Base-by-base conservation (phyloP, 2,888 invertebrate species). In the Thalpophila matura region DNA sequence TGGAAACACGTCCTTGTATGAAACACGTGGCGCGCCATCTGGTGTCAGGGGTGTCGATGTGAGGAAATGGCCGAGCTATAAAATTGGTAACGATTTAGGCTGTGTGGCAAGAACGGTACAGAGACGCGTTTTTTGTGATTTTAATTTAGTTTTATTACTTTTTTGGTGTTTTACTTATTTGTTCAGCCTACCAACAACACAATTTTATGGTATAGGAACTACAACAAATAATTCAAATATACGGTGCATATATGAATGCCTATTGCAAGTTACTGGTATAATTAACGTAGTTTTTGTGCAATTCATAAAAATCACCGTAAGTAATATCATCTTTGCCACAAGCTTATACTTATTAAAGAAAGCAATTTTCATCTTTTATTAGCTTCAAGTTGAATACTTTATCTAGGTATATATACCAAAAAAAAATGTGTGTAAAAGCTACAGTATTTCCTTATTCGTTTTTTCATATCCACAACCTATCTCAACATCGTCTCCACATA, bases 71-170 rank as follows among this genome's bases (percentile, higher is more conserved):
- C 45, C 66, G 74, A 74, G 72, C 83, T 83, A 85, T 87, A 84
- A 89, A 90, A 88, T 85, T 84, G 84, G 86, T 79, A 76, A 81
- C 81, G 79, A 82, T 77, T 80, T 77, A 74, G 77, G 82, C 68
- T 70, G 67, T 68, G 56, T 35, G 33, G 46, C 26, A 37, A 5
- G 47, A 67, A 71, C 59, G 68, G 58, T 46, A 66, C 35, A 60
- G 63, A 69, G 58, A 69, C 63, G 64, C 63, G 64, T 46, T 56
- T 51, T 74, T 43, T 49, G 7, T 47, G 18, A 12, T 37, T 40
- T 20, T n/a, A 20, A 18, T 6, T 12, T 26, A 0, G 31, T 31
- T 20, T n/a, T 3, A 16, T 37, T 12, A 9, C 10, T 37, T 46
- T 35, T 10, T 4, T 7, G 5, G 6, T 10, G 0, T 26, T 31